These are phyloP conservation scores for Pseudococcus jackbeardsleyi DNA, from an alignment of 2,888 invertebrate genomes.

Conservation along the genomic window DNA sequence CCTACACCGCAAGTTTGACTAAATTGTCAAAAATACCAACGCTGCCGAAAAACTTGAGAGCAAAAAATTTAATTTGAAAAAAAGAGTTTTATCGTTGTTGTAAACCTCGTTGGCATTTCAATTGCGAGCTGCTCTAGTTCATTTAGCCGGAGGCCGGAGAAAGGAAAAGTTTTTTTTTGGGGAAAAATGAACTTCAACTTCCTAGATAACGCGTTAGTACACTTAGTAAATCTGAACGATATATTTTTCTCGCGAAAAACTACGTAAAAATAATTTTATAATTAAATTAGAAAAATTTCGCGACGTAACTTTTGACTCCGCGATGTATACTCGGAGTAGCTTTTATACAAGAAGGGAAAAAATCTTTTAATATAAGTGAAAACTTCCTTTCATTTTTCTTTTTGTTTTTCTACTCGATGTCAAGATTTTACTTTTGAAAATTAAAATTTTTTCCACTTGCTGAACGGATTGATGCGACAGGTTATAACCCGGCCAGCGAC, in stretches of 20 bases:
- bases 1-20: no score
- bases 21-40: no score
- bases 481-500: not conserved
- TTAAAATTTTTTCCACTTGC: conserved; percentile 1
- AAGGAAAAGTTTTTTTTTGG: not conserved
- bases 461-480: conserved; percentile 11
- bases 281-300: conserved; percentile 13
- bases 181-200: not conserved
- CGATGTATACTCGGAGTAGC: not conserved
- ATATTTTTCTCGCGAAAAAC: not conserved
- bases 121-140: not conserved
- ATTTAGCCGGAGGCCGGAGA: not conserved
- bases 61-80: not conserved
- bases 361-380: conserved; percentile 23
- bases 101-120: not conserved
- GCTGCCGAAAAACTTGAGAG: no score
- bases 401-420: not conserved
- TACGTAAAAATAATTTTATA: conserved; percentile 15
- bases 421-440: conserved; percentile 24
- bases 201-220: not conserved
- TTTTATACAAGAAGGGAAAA: not conserved
- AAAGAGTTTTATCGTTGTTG: not conserved
- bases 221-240: not conserved
- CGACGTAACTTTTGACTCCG: not conserved
- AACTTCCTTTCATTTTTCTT: conserved; percentile 18